Conservation (phyloP, 2,797 vertebrate genomes). For the Muscicapa comitata region DNA sequence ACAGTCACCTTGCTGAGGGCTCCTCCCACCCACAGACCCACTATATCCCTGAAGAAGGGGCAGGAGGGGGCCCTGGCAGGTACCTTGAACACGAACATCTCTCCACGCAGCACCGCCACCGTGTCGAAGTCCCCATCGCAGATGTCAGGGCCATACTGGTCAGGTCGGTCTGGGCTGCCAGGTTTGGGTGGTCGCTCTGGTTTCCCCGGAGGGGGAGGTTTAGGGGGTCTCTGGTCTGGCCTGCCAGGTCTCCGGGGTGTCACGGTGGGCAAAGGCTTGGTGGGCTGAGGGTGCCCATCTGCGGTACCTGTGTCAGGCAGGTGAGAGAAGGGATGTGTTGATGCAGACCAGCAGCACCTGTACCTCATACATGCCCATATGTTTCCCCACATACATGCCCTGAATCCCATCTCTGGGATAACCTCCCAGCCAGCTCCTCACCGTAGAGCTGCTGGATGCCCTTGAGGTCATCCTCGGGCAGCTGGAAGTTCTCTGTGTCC, state of each 20-base stretch:
- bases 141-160: conserved; percentile 92
- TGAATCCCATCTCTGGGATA: not conserved
- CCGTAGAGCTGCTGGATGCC: conserved; percentile 97
- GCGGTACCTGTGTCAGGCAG: conserved; percentile 72
- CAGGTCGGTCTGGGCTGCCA: conserved; percentile 80
- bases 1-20: fast-evolving
- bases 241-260: conserved; percentile 81
- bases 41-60: not conserved
- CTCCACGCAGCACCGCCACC: conserved; percentile 90
- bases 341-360: fast-evolving
- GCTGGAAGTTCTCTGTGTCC: conserved; percentile 93
- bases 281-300: conserved; percentile 77
- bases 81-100: conserved; percentile 99
- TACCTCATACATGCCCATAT: too few relatives aligned
- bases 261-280: conserved; percentile 85
- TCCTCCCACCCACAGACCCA: not conserved
- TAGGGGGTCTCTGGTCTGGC: conserved; percentile 80
- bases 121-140: conserved; percentile 95
- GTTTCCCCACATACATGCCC: fast-evolving
- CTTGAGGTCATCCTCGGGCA: conserved; percentile 89
- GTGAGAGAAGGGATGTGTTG: not conserved
- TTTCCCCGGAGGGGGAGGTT: conserved; percentile 64
- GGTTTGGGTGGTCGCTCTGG: conserved; percentile 80
- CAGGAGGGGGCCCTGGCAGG: not conserved
- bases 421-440: conserved; percentile 45